phyloP scores from a whole-genome alignment of 1,140 invertebrate species.

The fruit fly (Drosophila melanogaster) region DNA sequence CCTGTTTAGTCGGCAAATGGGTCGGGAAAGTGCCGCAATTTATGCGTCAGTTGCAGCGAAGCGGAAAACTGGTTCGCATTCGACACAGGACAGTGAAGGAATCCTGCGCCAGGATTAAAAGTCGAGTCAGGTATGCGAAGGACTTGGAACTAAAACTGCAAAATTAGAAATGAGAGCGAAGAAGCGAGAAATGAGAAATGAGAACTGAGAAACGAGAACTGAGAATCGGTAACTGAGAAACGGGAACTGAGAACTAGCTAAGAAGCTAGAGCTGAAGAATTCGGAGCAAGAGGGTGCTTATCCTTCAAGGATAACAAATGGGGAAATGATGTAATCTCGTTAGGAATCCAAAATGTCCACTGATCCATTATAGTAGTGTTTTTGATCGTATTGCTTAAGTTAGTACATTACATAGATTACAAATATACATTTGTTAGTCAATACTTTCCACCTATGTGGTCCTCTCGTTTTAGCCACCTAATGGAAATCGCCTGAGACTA shows the following conservation, averaged over 20 bases:
- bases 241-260: background rate
- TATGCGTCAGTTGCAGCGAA: slow-evolving; percentile 78
- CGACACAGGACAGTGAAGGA: slow-evolving; percentile 53
- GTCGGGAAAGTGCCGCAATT: slow-evolving; percentile 57
- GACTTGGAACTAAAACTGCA: slow-evolving; percentile 10
- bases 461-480: background rate
- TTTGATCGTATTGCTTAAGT: background rate
- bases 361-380: background rate
- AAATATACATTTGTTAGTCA: no score
- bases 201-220: background rate
- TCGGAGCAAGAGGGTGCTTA: background rate
- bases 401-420: background rate
- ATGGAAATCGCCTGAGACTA: background rate
- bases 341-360: background rate
- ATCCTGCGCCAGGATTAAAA: slow-evolving; percentile 36
- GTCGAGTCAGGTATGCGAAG: slow-evolving; percentile 18
- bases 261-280: no score
- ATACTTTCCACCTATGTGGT: background rate
- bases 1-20: slow-evolving; percentile 11
- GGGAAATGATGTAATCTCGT: slow-evolving; percentile 15
- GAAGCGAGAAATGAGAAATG: slow-evolving; percentile 1
- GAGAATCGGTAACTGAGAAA: background rate
- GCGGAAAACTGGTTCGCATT: slow-evolving; percentile 80
- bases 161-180: background rate
- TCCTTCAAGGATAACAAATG: slow-evolving; percentile 16